Conservation (phyloP, 2,888 invertebrate genomes). For the Aradus depressus region DNA sequence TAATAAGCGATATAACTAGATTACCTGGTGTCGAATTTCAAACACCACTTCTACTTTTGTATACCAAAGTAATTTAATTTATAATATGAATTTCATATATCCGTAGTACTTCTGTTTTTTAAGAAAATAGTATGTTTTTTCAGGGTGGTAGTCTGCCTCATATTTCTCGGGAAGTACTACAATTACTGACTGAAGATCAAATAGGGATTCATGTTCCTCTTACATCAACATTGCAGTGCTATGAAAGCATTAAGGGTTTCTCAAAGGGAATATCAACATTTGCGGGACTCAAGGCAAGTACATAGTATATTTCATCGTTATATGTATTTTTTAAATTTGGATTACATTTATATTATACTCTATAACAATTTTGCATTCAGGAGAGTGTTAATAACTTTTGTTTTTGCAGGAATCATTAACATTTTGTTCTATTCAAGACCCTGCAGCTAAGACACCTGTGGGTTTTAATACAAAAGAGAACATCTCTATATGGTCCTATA, state of each 20-base stretch:
- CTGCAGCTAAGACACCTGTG: slow-evolving; percentile 49
- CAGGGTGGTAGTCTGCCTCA: slow-evolving; percentile 75
- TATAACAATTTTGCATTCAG: too few species aligned
- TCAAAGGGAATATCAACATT: slow-evolving; percentile 57
- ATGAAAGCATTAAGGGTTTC: slow-evolving; percentile 51
- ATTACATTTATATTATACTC: background rate
- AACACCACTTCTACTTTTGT: slow-evolving; percentile 63
- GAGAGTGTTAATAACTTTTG: too few species aligned
- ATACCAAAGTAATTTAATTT: slow-evolving; percentile 51
- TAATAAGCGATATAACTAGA: slow-evolving; percentile 47
- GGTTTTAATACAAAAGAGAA: slow-evolving; percentile 61
- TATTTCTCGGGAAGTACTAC: slow-evolving; percentile 63
- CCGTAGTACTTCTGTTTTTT: background rate
- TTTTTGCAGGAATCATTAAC: slow-evolving; percentile 40
- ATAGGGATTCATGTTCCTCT: slow-evolving; percentile 62
- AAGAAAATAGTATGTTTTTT: slow-evolving; percentile 28
- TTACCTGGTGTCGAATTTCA: slow-evolving; percentile 47
- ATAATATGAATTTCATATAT: background rate
- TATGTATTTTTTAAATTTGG: background rate
- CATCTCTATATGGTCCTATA: slow-evolving; percentile 66
- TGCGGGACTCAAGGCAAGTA: slow-evolving; percentile 45
- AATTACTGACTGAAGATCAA: slow-evolving; percentile 48
- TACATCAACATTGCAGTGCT: slow-evolving; percentile 53
- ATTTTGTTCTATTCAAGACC: slow-evolving; percentile 55
- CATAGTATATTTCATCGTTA: background rate